These are phyloP conservation scores for Hiodon tergisus DNA, from an alignment of 2,113 vertebrate genomes.

Conservation along the genomic window DNA sequence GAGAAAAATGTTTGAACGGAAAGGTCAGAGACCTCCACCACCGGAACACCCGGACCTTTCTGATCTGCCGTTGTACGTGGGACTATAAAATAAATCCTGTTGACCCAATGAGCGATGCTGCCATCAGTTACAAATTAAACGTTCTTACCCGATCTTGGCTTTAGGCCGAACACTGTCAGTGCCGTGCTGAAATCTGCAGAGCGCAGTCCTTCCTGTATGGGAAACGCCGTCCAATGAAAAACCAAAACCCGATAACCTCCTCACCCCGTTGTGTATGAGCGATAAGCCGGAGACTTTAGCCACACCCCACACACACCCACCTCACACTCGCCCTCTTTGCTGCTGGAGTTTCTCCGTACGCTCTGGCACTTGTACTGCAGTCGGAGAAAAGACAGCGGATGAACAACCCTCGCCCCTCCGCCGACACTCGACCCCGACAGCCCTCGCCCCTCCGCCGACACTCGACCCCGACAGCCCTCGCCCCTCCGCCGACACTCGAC, in stretches of 20 bases:
- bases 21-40: too few species aligned
- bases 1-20: too few species aligned
- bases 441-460: not conserved
- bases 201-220: constrained; percentile 56
- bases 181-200: constrained; percentile 59
- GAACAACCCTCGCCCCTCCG: not conserved
- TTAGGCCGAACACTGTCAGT: constrained; percentile 82
- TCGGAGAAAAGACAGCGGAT: not conserved
- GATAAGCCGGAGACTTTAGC: not conserved
- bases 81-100: too few species aligned
- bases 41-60: too few species aligned
- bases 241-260: not conserved
- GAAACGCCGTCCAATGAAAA: not conserved
- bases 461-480: not conserved
- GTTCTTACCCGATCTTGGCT: constrained; percentile 85
- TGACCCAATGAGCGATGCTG: too few species aligned
- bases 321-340: constrained; percentile 81
- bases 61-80: too few species aligned
- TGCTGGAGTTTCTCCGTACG: constrained; percentile 77
- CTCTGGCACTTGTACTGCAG: constrained; percentile 68
- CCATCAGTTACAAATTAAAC: not conserved
- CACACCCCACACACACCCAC: constrained; percentile 51
- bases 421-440: not conserved
- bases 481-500: too few species aligned
- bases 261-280: not conserved